Base-by-base conservation (phyloP, 1,140 invertebrate species). In the Trypoxylus dichotomus region DNA sequence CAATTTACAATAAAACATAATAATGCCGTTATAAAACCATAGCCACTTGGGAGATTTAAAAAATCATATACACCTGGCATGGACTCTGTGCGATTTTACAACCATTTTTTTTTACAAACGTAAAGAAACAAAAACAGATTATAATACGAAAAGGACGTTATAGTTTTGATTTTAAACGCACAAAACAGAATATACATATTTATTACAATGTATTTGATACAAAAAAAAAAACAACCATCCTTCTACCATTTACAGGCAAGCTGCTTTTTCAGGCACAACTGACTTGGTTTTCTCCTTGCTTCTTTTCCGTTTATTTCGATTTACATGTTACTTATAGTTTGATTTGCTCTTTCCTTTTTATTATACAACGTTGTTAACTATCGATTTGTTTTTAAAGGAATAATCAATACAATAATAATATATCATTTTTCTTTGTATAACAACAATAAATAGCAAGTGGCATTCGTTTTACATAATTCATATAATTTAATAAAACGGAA, bases 1-100 rank as follows among this genome's bases (percentile, higher is more conserved):
- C 72, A 73, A 78, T 78, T 78, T 78, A 78, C 77, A 78, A 75
- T 75, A 78, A 77, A 78, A 78, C 77, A 78, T 78, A 78, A 77
- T 77, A 76, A 63, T 76, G 60, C 29, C 60, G 54, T 78, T 78
- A 76, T 78, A 78, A 78, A 78, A 78, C 77, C 77, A 76, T 78
- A 78, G 77, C 77, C 77, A 78, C 74, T 76, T 78, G 72, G 72
- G 74, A 75, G 77, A 76, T 76, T 75, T 78, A 54, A 43, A 75
- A 75, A 75, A 75, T 75, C 29, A 77, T 75, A 43, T 76, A 74
- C 47, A 54, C 74, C 77, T 78, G 77, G 77, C 77, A 63, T 76
- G 74, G 60, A 72, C n/a, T 19, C 74, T 68, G 60, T 68, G 60
- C 60, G 60, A 68, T 68, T 37, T 75, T 42, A 75, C 74, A 75